Evolutionary conservation across 30 jellyfish, hydroid and myxozoan genomes (phyloP).

Genomic region (Nemopilema nomurai): DNA sequence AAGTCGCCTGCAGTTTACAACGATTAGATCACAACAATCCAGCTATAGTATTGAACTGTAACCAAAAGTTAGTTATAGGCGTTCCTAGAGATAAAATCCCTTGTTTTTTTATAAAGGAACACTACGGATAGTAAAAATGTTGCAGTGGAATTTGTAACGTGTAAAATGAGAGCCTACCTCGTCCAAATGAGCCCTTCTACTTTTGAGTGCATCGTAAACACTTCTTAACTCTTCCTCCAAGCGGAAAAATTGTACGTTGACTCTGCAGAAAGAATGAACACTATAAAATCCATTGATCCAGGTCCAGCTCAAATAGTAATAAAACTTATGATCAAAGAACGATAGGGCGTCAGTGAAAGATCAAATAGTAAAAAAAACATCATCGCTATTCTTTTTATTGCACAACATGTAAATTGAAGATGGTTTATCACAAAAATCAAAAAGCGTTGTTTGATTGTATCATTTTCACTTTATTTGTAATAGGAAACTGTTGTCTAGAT

Average conservation of each 20-base stretch:
- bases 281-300: not conserved
- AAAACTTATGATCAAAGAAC: not conserved
- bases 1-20: too few relatives aligned
- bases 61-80: not conserved
- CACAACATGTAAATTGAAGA: not conserved
- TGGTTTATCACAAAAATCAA: not conserved
- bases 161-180: not conserved
- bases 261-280: not conserved
- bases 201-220: not conserved
- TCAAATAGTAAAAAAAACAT: not conserved
- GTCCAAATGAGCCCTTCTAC: not conserved
- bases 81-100: not conserved
- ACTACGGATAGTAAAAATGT: not conserved
- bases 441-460: not conserved
- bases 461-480: not conserved
- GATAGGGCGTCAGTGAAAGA: not conserved
- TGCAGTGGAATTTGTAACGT: not conserved
- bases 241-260: not conserved
- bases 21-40: too few relatives aligned
- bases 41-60: not conserved
- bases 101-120: too few relatives aligned
- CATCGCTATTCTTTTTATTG: not conserved
- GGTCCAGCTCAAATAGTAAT: not conserved
- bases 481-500: not conserved
- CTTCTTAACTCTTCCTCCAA: not conserved